These are phyloP conservation scores for Rhegmatorhina hoffmannsi DNA, from an alignment of 2,113 vertebrate species.

Conservation along the genomic window DNA sequence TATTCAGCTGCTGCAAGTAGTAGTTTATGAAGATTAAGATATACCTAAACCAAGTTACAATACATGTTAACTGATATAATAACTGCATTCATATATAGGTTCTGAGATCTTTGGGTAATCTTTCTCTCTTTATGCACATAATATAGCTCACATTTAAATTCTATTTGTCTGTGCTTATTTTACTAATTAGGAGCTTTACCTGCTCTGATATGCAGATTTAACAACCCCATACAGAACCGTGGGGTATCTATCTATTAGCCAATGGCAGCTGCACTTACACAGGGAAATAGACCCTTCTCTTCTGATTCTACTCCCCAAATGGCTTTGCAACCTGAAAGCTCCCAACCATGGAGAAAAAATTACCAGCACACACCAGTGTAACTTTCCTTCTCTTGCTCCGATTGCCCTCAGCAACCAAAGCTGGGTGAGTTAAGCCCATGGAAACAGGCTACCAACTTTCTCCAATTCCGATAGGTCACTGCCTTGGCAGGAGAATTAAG, in stretches of 20 bases:
- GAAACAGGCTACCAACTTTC: neutral
- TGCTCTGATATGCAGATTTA: neutral
- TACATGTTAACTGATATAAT: neutral
- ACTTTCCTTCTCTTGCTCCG: neutral
- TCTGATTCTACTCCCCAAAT: neutral
- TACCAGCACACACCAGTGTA: neutral
- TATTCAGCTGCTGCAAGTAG: neutral
- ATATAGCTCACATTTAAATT: neutral
- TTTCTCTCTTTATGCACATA: neutral
- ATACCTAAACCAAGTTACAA: neutral
- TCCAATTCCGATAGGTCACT: neutral
- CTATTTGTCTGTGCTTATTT: neutral
- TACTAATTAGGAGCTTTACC: neutral
- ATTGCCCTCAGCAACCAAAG: neutral
- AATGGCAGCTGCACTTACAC: neutral
- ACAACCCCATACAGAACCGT: neutral
- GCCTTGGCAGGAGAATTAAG: neutral
- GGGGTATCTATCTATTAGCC: neutral
- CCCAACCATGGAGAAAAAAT: neutral
- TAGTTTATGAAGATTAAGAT: neutral
- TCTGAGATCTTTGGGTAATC: neutral
- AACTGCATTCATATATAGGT: neutral
- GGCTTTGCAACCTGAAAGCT: neutral
- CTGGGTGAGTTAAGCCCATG: neutral
- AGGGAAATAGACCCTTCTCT: neutral